A percentile compares a stretch with the other conserved stretches of the same genome.
Conservation (phyloP, 1,140 invertebrate species). For the Andricus grossulariae region DNA sequence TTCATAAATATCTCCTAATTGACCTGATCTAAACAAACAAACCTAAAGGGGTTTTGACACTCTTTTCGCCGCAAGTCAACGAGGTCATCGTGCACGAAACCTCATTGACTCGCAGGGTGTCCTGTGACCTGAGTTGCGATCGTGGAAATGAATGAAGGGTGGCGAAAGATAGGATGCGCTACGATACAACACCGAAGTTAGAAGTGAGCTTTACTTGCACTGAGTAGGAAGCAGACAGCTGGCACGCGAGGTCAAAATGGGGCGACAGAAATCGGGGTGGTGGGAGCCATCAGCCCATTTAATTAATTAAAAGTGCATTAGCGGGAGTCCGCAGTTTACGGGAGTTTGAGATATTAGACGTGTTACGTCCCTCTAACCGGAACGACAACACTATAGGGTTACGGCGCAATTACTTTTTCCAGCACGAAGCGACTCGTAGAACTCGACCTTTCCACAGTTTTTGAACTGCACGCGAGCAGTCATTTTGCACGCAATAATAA, state of each 20-base stretch:
- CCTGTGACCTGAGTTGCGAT: too few species aligned
- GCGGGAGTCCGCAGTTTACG: conserved; percentile 50
- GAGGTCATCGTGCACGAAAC: too few species aligned
- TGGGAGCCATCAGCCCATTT: conserved; percentile 70
- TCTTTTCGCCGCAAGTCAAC: too few species aligned
- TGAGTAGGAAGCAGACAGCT: conserved; percentile 61
- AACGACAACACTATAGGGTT: conserved; percentile 60
- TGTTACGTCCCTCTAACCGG: conserved; percentile 64
- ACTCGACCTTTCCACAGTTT: conserved; percentile 52
- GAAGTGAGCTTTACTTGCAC: conserved; percentile 68
- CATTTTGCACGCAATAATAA: conserved; percentile 51
- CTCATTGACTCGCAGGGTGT: too few species aligned
- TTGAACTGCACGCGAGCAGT: conserved; percentile 39
- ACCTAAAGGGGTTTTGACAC: too few species aligned
- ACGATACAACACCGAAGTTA: conserved; percentile 24
- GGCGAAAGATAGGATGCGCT: not conserved
- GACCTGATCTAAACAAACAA: too few species aligned
- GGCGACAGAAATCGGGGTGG: conserved; percentile 46
- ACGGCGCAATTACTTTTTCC: conserved; percentile 67
- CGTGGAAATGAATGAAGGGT: not conserved
- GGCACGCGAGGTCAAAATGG: conserved; percentile 71
- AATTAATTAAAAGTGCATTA: conserved; percentile 78
- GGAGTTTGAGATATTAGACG: conserved; percentile 48
- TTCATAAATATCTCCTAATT: too few species aligned
- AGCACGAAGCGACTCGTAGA: conserved; percentile 55